phyloP scores from a whole-genome alignment of 2,888 invertebrate species.

The Dryobotodes eremita region DNA sequence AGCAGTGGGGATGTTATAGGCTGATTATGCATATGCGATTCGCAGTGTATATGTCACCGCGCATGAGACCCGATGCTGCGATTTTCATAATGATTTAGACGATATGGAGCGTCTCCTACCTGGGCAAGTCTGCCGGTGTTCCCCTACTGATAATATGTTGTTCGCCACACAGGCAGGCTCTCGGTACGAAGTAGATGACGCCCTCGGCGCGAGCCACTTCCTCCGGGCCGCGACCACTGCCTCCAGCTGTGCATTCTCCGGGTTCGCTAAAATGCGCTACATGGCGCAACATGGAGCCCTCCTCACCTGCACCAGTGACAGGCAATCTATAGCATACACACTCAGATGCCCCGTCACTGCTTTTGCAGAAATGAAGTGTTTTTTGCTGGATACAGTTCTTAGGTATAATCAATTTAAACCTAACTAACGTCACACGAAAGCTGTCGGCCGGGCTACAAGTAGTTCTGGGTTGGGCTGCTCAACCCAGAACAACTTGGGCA shows the following conservation, averaged over 20 bases:
- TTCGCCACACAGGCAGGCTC: slow-evolving; percentile 93
- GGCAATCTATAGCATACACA: slow-evolving; percentile 95
- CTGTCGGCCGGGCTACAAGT: not conserved
- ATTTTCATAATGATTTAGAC: not conserved
- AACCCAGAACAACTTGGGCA: not conserved
- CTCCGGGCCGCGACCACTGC: slow-evolving; percentile 94
- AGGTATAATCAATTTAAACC: slow-evolving; percentile 69
- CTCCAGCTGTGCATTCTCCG: slow-evolving; percentile 92
- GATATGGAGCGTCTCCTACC: not conserved
- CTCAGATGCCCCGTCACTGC: slow-evolving; percentile 83
- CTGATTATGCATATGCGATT: not conserved
- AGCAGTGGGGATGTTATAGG: no score
- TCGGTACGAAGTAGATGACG: slow-evolving; percentile 94
- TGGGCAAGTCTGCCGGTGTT: not conserved
- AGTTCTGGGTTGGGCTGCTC: not conserved
- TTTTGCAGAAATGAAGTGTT: slow-evolving; percentile 77
- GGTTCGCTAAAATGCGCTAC: slow-evolving; percentile 93
- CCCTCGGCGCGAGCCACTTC: slow-evolving; percentile 94
- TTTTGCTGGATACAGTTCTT: slow-evolving; percentile 79
- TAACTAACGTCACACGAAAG: not conserved
- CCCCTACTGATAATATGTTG: not conserved
- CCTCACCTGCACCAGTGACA: slow-evolving; percentile 92
- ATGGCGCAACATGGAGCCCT: slow-evolving; percentile 95
- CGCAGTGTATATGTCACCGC: not conserved
- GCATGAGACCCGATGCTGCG: no score